Conservation (phyloP, 2,888 invertebrate genomes). For the Eulithis testata region DNA sequence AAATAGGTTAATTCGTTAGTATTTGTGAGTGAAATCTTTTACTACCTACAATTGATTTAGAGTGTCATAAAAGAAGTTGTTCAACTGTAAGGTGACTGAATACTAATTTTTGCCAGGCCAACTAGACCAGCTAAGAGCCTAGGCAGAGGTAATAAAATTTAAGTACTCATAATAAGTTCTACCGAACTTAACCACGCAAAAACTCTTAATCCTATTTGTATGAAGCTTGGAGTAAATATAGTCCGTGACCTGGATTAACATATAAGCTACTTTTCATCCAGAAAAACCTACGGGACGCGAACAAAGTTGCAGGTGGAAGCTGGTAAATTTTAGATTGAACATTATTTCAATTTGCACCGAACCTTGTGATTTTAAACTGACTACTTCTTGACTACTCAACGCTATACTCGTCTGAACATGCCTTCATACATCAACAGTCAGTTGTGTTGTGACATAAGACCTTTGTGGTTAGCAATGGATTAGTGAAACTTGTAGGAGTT, state of each 20-base stretch:
- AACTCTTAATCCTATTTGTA: too few species aligned
- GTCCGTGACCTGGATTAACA: too few species aligned
- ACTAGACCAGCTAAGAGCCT: neutral
- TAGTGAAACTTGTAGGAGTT: constrained; percentile 36
- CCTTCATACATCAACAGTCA: constrained; percentile 5
- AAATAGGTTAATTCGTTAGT: too few species aligned
- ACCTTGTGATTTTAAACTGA: too few species aligned
- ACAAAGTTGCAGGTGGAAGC: too few species aligned
- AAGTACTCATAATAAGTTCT: neutral
- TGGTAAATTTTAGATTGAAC: too few species aligned
- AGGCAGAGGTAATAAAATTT: neutral
- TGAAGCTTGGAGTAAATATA: too few species aligned
- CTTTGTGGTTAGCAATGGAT: constrained; percentile 27
- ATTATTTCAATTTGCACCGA: too few species aligned
- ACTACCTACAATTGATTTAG: neutral
- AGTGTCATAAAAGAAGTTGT: neutral
- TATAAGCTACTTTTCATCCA: too few species aligned
- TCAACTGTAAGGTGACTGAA: constrained; percentile 1
- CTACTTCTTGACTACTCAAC: neutral
- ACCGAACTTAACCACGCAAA: neutral
- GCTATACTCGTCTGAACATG: constrained; percentile 6
- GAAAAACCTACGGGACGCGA: too few species aligned
- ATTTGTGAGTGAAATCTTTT: neutral
- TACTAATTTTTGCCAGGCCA: neutral
- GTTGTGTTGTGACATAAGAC: constrained; percentile 22